Evolutionary conservation across 2,888 invertebrate genomes (phyloP).

Genomic region (Agrotis clavis): DNA sequence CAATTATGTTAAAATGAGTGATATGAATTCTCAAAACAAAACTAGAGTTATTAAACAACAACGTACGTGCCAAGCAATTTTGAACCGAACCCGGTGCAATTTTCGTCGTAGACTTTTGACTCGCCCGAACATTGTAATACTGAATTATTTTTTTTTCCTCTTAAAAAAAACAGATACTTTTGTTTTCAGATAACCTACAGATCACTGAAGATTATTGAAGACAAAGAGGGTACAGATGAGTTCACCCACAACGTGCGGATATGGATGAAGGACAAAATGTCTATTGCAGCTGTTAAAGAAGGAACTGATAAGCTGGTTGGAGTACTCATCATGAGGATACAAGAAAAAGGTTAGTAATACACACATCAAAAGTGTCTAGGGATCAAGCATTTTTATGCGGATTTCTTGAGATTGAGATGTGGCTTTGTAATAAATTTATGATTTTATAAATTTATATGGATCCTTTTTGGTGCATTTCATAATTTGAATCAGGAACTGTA

Average conservation of each 20-base stretch:
- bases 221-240: constrained; percentile 84
- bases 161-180: too few species aligned
- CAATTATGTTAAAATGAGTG: too few species aligned
- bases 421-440: too few species aligned
- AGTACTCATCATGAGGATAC: constrained; percentile 87
- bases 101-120: neutral
- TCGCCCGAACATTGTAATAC: neutral
- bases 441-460: too few species aligned
- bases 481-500: too few species aligned
- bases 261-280: constrained; percentile 90
- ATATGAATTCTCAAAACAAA: too few species aligned
- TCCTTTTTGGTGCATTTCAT: too few species aligned
- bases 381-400: too few species aligned
- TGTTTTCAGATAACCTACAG: constrained; percentile 82
- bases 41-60: too few species aligned
- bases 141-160: too few species aligned
- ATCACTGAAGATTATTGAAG: constrained; percentile 82
- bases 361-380: too few species aligned
- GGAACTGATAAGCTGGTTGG: constrained; percentile 84
- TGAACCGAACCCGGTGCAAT: neutral
- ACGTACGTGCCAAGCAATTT: neutral
- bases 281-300: constrained; percentile 86
- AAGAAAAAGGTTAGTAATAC: constrained; percentile 82
- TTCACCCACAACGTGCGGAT: constrained; percentile 84
- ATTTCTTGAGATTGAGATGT: too few species aligned